Base-by-base conservation (phyloP, 2,797 vertebrate species). In the Acanthurus leucopareius region DNA sequence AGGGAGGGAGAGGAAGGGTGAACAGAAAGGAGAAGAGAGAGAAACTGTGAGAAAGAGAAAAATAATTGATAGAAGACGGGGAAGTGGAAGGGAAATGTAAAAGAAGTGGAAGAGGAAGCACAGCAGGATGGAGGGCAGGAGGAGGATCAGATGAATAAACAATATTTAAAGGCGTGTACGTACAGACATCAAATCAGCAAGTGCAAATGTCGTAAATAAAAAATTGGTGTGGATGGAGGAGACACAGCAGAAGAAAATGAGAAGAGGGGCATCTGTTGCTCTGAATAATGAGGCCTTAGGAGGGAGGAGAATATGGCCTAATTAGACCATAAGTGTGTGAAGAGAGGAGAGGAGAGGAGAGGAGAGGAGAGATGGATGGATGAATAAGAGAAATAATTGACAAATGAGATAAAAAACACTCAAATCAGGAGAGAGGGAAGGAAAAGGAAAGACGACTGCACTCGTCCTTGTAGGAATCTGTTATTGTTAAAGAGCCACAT, bases 241-340 rank as follows among this genome's bases (percentile, higher is more conserved):
- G 19, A 28, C 62, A 73, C 10, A 70, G 69, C 4, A 53, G 75
- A 60, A 22, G 59, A 71, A 57, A 72, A 75, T 13, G 63, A 49
- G 64, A 77, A 75, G 83, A 76, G 67, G 72, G 63, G 69, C 88
- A 87, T 91, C 81, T 85, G 86, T 80, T 88, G 79, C 84, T 89
- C 77, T 92, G 65, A 89, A 89, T 86, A 83, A 86, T 86, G 48
- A 70, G 70, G 82, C 87, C 86, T 60, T 61, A 84, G 78, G 81
- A 73, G 11, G 58, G 65, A 79, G 74, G 42, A 61, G 81, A 82
- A 65, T 45, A 62, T 83, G 87, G 79, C 87, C 84, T 87, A 77
- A 82, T 88, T 89, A 83, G 38, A 77, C 20, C 16, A 32, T 32
- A 32, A 32, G 28, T 32, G 28, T 32, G 28, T 32, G 28, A 32